These are phyloP conservation scores for Papilio aristodemus DNA, from an alignment of 1,140 invertebrate genomes.

Conservation along the genomic window DNA sequence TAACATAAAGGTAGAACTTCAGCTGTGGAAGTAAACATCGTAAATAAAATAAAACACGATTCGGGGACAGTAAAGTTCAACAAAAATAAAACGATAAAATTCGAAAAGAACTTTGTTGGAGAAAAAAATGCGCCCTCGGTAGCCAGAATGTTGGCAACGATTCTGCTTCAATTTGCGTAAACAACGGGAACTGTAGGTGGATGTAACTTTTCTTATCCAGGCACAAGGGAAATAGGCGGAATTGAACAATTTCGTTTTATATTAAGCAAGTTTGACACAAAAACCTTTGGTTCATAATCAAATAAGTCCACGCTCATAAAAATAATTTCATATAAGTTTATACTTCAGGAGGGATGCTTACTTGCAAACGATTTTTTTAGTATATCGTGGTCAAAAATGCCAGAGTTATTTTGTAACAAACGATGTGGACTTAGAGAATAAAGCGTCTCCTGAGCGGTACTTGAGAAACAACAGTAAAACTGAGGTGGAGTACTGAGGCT, in stretches of 20 bases:
- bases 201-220: not conserved
- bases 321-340: too few species aligned
- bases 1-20: too few species aligned
- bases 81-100: conserved; percentile 18
- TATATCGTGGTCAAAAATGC: too few species aligned
- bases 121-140: conserved; percentile 8
- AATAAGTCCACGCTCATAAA: not conserved
- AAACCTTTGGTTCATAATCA: too few species aligned
- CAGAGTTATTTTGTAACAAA: too few species aligned
- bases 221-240: conserved; percentile 11
- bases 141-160: conserved; percentile 10
- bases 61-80: conserved; percentile 11
- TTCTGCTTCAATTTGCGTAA: conserved; percentile 22
- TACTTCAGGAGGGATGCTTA: too few species aligned
- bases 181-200: conserved; percentile 16
- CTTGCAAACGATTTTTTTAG: too few species aligned
- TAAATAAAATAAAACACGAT: conserved; percentile 20
- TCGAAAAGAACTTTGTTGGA: not conserved
- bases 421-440: too few species aligned
- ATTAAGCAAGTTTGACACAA: not conserved
- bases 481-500: too few species aligned
- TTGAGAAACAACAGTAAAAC: too few species aligned
- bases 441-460: too few species aligned
- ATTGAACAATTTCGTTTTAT: conserved; percentile 20
- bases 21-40: not conserved